Conservation (phyloP, 2,113 vertebrate genomes). For the Chloebia gouldiae region DNA sequence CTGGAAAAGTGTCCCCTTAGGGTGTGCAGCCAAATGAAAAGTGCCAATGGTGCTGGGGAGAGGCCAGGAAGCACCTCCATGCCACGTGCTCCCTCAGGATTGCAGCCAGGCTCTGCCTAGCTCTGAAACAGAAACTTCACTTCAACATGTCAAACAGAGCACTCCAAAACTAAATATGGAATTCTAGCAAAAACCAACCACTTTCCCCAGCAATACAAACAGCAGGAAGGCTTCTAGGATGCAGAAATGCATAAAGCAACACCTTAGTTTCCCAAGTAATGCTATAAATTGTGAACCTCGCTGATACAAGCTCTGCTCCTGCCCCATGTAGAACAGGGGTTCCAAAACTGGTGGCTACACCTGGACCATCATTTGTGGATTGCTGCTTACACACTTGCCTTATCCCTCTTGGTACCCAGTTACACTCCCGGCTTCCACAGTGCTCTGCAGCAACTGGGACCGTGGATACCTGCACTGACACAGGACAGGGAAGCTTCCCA, state of each 20-base stretch:
- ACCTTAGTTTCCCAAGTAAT: background rate
- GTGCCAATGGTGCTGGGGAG: background rate
- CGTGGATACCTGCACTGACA: background rate
- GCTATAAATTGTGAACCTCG: background rate
- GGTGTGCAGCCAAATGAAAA: background rate
- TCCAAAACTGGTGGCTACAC: background rate
- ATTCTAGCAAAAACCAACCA: background rate
- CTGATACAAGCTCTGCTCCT: background rate
- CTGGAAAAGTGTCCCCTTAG: background rate
- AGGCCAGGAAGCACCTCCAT: background rate
- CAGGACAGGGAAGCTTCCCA: background rate
- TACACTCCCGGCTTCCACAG: background rate
- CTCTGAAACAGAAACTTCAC: background rate
- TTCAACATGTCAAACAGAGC: background rate
- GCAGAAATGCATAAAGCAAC: background rate
- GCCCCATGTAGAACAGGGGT: rapidly evolving
- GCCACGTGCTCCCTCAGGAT: background rate
- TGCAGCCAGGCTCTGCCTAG: background rate
- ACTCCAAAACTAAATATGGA: background rate
- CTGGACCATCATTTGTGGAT: background rate
- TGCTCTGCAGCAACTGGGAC: rapidly evolving
- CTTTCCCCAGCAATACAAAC: background rate
- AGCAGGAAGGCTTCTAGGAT: background rate
- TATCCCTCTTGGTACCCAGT: background rate
- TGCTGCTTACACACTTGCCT: background rate